Conservation (phyloP, 2,888 invertebrate genomes). For the Isoperla grammatica region DNA sequence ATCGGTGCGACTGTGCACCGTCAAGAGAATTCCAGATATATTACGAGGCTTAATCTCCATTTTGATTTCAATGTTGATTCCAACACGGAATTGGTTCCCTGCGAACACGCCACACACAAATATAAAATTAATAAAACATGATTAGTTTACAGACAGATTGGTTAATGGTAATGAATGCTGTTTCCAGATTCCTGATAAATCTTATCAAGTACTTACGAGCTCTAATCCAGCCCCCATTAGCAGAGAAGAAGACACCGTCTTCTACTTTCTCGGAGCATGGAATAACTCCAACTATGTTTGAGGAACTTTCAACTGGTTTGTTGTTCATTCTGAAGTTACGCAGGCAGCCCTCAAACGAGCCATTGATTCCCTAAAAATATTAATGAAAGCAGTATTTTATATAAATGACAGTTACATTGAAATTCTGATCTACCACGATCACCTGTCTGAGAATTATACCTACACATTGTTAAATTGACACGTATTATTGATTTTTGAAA, state of each 20-base stretch:
- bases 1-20: conserved; percentile 77
- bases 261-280: conserved; percentile 77
- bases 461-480: too few relatives aligned
- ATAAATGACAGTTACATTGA: too few relatives aligned
- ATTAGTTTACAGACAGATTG: not conserved
- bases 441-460: too few relatives aligned
- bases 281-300: conserved; percentile 54
- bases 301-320: conserved; percentile 53
- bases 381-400: conserved; percentile 36
- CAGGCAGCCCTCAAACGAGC: conserved; percentile 79
- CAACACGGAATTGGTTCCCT: conserved; percentile 61
- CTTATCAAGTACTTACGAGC: conserved; percentile 46
- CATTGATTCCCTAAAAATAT: conserved; percentile 51
- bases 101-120: too few relatives aligned
- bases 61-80: conserved; percentile 67
- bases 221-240: conserved; percentile 68
- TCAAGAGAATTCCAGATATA: conserved; percentile 75
- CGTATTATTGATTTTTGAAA: too few relatives aligned
- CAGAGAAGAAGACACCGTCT: conserved; percentile 77
- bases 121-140: too few relatives aligned
- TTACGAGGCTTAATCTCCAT: conserved; percentile 85
- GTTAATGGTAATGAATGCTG: not conserved
- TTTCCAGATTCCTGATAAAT: too few relatives aligned
- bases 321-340: conserved; percentile 68
- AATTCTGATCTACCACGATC: too few relatives aligned